Evolutionary conservation across 2,888 invertebrate species (phyloP).

Genomic region (Drosophila merina): DNA sequence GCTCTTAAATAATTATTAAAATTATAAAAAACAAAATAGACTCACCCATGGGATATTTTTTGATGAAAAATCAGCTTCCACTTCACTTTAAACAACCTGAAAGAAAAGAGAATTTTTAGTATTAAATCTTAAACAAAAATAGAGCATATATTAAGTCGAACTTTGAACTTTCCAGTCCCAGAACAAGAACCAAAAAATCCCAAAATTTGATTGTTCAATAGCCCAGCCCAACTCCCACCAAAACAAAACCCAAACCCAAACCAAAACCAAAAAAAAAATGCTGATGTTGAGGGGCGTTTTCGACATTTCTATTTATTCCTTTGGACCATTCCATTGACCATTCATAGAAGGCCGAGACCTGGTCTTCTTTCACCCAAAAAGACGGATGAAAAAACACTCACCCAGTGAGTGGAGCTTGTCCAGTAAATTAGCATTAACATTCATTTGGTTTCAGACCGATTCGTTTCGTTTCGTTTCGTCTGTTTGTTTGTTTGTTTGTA

Average conservation of each 20-base stretch:
- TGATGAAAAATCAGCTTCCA: neutral
- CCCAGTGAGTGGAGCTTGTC: slow-evolving; percentile 66
- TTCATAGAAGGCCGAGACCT: slow-evolving; percentile 35
- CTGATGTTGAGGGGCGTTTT: slow-evolving; percentile 1
- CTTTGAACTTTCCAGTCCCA: neutral
- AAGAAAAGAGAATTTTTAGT: too few relatives aligned
- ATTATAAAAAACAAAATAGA: too few relatives aligned
- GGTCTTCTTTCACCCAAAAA: slow-evolving; percentile 29
- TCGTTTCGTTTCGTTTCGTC: slow-evolving; percentile 50
- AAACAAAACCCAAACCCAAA: neutral
- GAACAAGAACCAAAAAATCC: slow-evolving; percentile 20
- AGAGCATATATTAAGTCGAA: neutral
- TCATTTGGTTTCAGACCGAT: slow-evolving; percentile 38
- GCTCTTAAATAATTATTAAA: too few relatives aligned
- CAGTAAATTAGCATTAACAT: slow-evolving; percentile 76
- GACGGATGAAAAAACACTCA: slow-evolving; percentile 14
- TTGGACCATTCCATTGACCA: slow-evolving; percentile 6
- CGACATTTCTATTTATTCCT: slow-evolving; percentile 49
- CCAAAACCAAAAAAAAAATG: too few relatives aligned
- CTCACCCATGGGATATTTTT: too few relatives aligned
- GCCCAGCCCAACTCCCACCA: slow-evolving; percentile 20
- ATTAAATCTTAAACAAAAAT: neutral
- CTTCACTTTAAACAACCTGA: neutral
- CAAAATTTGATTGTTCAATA: slow-evolving; percentile 11
- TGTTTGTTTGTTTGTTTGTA: slow-evolving; percentile 44